Conservation (phyloP, 2,113 vertebrate genomes). For the Todiramphus saurophagus region DNA sequence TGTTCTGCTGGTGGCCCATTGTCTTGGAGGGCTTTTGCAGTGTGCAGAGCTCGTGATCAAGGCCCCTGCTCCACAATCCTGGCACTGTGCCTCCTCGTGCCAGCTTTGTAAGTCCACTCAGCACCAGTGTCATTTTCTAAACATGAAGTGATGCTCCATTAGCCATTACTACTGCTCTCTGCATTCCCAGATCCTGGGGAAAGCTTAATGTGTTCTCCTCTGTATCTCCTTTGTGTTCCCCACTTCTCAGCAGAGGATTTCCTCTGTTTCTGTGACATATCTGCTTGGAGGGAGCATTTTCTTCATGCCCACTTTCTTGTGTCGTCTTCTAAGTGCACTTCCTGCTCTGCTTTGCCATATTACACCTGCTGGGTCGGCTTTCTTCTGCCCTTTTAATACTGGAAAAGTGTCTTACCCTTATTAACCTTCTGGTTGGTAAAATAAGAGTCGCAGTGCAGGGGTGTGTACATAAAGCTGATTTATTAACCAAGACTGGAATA, state of each 20-base stretch:
- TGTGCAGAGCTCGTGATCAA: background rate
- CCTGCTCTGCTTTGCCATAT: background rate
- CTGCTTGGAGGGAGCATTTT: background rate
- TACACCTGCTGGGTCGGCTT: background rate
- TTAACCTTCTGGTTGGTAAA: background rate
- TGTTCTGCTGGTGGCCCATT: background rate
- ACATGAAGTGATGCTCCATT: accelerated
- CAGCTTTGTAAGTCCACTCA: accelerated
- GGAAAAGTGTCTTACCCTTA: background rate
- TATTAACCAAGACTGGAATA: background rate
- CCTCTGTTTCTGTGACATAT: background rate
- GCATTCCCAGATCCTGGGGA: background rate
- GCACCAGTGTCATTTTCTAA: background rate
- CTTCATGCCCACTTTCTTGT: background rate
- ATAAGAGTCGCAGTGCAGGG: background rate
- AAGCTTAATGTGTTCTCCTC: background rate
- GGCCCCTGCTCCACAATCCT: background rate
- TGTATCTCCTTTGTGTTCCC: background rate
- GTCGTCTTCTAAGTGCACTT: background rate
- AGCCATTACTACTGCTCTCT: background rate
- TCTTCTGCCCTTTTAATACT: background rate
- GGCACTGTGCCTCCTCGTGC: background rate
- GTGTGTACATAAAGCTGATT: background rate
- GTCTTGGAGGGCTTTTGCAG: background rate
- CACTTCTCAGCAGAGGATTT: background rate